A percentile compares a stretch with the other conserved stretches of the same genome.
These are phyloP conservation scores for Phalacrocorax carbo DNA, from an alignment of 2,113 vertebrate species.

Conservation along the genomic window DNA sequence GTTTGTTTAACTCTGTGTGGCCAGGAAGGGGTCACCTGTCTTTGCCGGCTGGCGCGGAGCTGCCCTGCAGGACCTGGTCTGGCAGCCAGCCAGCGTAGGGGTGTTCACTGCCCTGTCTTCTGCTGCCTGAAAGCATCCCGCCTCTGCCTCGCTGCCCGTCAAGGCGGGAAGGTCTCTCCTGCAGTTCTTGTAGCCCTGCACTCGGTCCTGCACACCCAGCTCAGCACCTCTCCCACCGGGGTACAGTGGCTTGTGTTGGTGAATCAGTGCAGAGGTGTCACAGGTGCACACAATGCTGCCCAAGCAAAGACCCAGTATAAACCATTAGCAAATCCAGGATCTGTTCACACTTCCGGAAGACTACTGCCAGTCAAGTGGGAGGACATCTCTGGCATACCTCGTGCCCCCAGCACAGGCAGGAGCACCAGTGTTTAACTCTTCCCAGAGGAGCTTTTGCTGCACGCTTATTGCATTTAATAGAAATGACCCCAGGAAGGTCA, in stretches of 20 bases:
- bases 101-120: not conserved
- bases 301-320: not conserved
- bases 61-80: not conserved
- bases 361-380: not conserved
- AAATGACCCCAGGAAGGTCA: not conserved
- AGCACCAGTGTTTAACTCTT: not conserved
- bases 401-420: not conserved
- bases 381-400: not conserved
- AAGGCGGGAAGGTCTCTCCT: not conserved
- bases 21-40: not conserved
- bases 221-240: not conserved
- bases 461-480: not conserved
- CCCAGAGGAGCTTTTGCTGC: not conserved
- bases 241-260: accelerated
- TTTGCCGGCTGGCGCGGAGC: not conserved
- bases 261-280: not conserved
- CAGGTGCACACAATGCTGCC: accelerated
- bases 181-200: not conserved
- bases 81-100: accelerated
- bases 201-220: accelerated
- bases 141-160: accelerated
- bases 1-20: not conserved
- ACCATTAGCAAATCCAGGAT: not conserved
- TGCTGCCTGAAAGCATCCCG: not conserved
- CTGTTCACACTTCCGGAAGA: not conserved